Evolutionary conservation across 1,140 invertebrate species (phyloP).

Genomic region (Drosophila ercepeae): DNA sequence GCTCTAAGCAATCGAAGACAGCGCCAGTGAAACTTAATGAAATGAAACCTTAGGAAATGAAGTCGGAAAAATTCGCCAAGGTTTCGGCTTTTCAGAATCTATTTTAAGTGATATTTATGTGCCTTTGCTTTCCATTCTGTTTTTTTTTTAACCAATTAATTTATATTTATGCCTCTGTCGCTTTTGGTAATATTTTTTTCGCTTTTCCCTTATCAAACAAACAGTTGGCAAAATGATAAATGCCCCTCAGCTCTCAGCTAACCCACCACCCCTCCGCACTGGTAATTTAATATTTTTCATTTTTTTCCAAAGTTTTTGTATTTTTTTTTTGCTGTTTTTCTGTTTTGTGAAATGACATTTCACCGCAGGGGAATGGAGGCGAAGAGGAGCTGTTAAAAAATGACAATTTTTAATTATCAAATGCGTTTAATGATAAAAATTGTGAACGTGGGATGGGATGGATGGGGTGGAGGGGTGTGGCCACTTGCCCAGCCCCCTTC

Average conservation of each 20-base stretch:
- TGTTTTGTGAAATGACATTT: neutral
- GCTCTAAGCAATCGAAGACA: conserved; percentile 43
- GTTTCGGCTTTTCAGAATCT: conserved; percentile 53
- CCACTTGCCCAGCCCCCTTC: conserved; percentile 25
- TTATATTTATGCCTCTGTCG: conserved; percentile 14
- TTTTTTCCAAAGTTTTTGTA: conserved; percentile 30
- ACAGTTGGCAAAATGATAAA: conserved; percentile 82
- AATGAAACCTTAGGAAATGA: conserved; percentile 55
- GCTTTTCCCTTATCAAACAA: conserved; percentile 78
- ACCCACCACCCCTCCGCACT: conserved; percentile 17
- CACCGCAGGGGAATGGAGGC: neutral
- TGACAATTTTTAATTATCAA: conserved; percentile 84
- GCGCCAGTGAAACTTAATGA: conserved; percentile 63
- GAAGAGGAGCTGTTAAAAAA: conserved; percentile 68
- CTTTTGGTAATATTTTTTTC: conserved; percentile 29
- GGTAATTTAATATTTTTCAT: conserved; percentile 73
- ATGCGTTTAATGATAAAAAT: conserved; percentile 83
- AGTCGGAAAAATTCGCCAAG: neutral
- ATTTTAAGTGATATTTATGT: conserved; percentile 78
- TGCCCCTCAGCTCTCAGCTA: conserved; percentile 51
- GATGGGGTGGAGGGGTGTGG: too few species aligned
- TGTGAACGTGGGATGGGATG: conserved; percentile 56
- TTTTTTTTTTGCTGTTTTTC: neutral
- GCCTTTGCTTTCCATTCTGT: conserved; percentile 16
- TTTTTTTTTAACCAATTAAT: conserved; percentile 57